phyloP scores from a whole-genome alignment of 2,113 vertebrate genomes.

The Epinephelus lanceolatus region DNA sequence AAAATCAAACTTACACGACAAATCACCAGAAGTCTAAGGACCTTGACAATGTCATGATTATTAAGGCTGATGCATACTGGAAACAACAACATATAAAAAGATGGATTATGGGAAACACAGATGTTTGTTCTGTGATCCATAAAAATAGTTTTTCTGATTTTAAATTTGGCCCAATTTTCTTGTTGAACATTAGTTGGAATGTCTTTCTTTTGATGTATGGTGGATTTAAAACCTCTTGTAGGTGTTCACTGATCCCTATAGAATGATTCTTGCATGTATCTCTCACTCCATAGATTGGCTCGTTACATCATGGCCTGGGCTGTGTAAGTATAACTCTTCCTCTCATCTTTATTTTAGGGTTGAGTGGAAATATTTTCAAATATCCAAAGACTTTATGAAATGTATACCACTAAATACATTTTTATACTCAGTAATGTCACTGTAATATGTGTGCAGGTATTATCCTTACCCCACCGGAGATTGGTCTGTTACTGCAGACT shows the following conservation, averaged over 20 bases:
- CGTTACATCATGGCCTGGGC: constrained; percentile 95
- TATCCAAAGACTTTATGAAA: neutral
- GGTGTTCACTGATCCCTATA: constrained; percentile 18
- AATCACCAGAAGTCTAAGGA: neutral
- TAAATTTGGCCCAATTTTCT: constrained; percentile 5
- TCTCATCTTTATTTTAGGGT: neutral
- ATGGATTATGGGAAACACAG: neutral
- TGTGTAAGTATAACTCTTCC: constrained; percentile 90
- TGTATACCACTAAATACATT: neutral
- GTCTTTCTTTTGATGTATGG: constrained; percentile 6
- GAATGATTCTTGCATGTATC: constrained; percentile 33
- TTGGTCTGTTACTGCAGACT: constrained; percentile 98
- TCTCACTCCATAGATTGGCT: constrained; percentile 90
- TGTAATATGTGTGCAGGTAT: constrained; percentile 84
- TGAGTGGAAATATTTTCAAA: neutral
- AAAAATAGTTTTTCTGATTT: constrained; percentile 5
- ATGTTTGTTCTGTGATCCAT: neutral
- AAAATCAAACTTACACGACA: constrained; percentile 7
- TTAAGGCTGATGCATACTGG: neutral
- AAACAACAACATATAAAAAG: neutral
- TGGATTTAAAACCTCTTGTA: neutral
- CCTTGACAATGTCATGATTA: neutral
- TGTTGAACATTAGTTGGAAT: neutral
- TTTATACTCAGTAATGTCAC: neutral
- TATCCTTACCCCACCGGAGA: constrained; percentile 95